A percentile compares a stretch with the other conserved stretches of the same genome.
These are phyloP conservation scores for Jaculus jaculus DNA, from an alignment of 2,113 vertebrate genomes.

Conservation along the genomic window DNA sequence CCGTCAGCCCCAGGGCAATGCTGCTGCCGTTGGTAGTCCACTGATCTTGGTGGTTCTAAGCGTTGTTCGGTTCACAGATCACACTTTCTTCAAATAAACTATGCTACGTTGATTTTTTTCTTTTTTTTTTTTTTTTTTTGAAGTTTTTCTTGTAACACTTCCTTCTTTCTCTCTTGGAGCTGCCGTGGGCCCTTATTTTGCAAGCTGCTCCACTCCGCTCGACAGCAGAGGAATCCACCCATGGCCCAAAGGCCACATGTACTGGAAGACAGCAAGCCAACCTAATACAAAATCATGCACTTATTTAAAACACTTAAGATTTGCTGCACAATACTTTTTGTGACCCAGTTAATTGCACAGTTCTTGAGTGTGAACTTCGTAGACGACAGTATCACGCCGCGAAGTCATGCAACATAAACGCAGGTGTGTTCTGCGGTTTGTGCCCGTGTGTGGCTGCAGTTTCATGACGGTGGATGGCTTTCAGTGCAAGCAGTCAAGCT, in stretches of 20 bases:
- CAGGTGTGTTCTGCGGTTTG: background rate
- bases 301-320: too few species aligned
- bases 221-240: too few species aligned
- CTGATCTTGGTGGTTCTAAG: background rate
- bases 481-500: background rate
- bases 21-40: background rate
- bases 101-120: background rate
- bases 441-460: background rate
- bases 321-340: background rate
- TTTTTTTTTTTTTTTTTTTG: too few species aligned
- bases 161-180: background rate
- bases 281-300: too few species aligned
- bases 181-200: background rate
- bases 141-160: background rate
- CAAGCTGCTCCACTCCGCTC: background rate
- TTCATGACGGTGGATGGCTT: background rate
- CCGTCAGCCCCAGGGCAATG: accelerated
- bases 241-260: too few species aligned
- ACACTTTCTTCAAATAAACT: background rate
- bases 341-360: background rate
- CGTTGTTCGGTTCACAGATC: background rate
- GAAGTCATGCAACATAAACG: background rate
- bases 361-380: background rate
- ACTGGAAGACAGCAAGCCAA: too few species aligned
- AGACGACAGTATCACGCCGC: background rate